Percentiles rank a stretch among this genome's conserved stretches.
phyloP scores from a whole-genome alignment of 2,888 invertebrate genomes.

The Stenolophus ochropezus region DNA sequence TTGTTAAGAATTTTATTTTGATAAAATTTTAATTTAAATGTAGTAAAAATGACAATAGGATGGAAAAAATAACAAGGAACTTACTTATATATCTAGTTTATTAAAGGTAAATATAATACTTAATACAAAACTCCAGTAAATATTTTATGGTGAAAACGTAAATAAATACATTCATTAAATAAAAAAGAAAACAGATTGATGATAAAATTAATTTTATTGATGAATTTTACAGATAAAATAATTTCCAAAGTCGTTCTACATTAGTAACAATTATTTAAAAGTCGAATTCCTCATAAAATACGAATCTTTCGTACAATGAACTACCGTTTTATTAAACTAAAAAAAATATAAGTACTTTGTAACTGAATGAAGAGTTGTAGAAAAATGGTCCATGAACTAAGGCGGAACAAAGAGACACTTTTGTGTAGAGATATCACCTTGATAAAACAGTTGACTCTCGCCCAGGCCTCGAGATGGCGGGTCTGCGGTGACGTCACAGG shows the following conservation, averaged over 20 bases:
- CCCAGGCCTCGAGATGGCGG: conserved; percentile 6
- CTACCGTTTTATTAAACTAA: conserved; percentile 34
- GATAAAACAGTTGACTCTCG: conserved; percentile 42
- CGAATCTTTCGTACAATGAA: conserved; percentile 18
- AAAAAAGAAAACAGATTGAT: not conserved
- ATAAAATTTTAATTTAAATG: too few species aligned
- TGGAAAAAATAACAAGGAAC: too few species aligned
- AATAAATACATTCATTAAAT: not conserved
- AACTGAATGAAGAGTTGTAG: conserved; percentile 7
- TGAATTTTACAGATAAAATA: not conserved
- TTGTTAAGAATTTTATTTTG: too few species aligned
- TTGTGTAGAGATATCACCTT: conserved; percentile 47
- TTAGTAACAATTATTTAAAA: conserved; percentile 15
- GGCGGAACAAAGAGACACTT: conserved; percentile 39
- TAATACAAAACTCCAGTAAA: not conserved
- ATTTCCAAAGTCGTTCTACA: conserved; percentile 6
- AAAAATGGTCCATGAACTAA: conserved; percentile 43
- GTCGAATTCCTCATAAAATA: conserved; percentile 5
- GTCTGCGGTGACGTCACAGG: conserved; percentile 8
- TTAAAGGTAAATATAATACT: not conserved
- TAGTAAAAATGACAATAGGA: too few species aligned
- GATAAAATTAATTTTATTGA: not conserved
- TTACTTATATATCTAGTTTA: not conserved
- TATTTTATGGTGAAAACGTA: not conserved
- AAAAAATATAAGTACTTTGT: conserved; percentile 35